Conservation (phyloP, 1,140 invertebrate species). For the Neuroterus valhalla region DNA sequence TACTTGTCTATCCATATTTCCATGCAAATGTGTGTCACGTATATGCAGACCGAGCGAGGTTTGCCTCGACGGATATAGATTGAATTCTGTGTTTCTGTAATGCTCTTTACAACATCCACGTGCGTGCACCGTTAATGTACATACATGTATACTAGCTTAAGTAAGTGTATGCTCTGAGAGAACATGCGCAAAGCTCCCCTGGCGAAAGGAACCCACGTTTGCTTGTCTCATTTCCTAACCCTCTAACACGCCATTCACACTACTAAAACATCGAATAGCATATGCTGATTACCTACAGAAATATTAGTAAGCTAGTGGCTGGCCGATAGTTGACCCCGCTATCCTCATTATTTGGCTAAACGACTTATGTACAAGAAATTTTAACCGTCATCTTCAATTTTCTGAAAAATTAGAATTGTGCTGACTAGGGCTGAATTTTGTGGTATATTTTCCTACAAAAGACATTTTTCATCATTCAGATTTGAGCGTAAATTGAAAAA, state of each 20-base stretch:
- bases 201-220: slow-evolving; percentile 44
- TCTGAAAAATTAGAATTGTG: too few relatives aligned
- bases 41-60: background rate
- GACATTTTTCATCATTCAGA: too few relatives aligned
- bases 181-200: slow-evolving; percentile 45
- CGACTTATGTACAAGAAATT: slow-evolving; percentile 35
- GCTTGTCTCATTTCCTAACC: slow-evolving; percentile 55
- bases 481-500: too few relatives aligned
- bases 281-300: slow-evolving; percentile 60
- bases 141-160: slow-evolving; percentile 52
- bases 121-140: slow-evolving; percentile 54
- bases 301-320: slow-evolving; percentile 60
- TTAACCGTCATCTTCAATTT: too few relatives aligned
- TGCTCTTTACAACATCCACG: slow-evolving; percentile 52
- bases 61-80: slow-evolving; percentile 37
- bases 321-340: slow-evolving; percentile 55
- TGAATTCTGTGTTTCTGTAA: slow-evolving; percentile 55
- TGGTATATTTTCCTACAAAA: too few relatives aligned
- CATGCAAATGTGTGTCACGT: slow-evolving; percentile 14
- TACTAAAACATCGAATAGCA: slow-evolving; percentile 58
- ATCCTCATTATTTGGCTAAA: slow-evolving; percentile 59
- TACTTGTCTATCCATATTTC: slow-evolving; percentile 27
- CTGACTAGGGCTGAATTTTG: too few relatives aligned
- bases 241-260: slow-evolving; percentile 61
- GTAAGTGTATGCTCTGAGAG: slow-evolving; percentile 48